Evolutionary conservation across 2,888 invertebrate species (phyloP), one percentile per base, ranked within the genome.

Genomic region (Zygaena filipendulae): DNA sequence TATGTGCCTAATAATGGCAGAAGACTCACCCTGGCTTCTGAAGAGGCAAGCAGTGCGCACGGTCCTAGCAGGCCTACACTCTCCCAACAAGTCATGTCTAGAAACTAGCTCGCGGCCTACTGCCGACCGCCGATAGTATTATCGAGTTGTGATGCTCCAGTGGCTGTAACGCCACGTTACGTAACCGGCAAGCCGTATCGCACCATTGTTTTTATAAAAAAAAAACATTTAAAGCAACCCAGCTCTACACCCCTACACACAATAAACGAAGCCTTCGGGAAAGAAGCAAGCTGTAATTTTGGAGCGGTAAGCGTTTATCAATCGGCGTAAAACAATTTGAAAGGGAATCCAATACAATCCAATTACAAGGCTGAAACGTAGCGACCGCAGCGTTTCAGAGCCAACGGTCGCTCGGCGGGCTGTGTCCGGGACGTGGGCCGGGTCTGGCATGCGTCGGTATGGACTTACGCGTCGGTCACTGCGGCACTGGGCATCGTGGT

Each of bases 51-150:
- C 30, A 80, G 69, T 49, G 81, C 77, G 54, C 81, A 80, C 39
- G 81, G 81, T 42, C 80, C 80, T 54, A 80, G 66, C 37, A 80
- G 66, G 47, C 80, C 77, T 60, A 80, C 77, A 40, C 69, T 80
- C 43, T 81, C 80, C 81, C 81, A 81, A 62, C 81, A 81, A 61
- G 81, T 80, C 81, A 81, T 81, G 45, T 59, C 60, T 61, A 58
- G 49, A 44, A 40, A n/a, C 44, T 33, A 44, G 49, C 39, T 47
- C 47, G 45, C 45, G 49, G 49, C 44, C 43, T 44, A 45, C 45
- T 45, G 43, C 42, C 49, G 49, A 49, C 49, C 53, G 51, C 49
- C 52, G 53, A 52, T 48, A 45, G 38, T 45, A 53, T 43, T 54
- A 63, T 58, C 58, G 58, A 56, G 55, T 53, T 43, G 57, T 51